Evolutionary conservation across 2,797 vertebrate species (phyloP).

Genomic region (Botia kubotai): DNA sequence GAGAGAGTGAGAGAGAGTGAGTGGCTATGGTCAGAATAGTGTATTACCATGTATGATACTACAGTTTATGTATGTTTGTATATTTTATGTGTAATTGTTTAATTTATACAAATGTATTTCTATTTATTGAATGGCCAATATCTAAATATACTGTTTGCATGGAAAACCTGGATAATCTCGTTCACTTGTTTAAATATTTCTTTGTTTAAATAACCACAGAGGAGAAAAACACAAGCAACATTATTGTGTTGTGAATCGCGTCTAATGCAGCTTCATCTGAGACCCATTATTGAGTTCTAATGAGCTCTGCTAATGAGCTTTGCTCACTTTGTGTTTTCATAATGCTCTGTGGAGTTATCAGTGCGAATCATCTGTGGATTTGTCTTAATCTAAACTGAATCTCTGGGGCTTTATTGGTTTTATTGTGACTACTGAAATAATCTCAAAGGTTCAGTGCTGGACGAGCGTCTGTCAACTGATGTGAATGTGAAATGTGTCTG

Average conservation of each 20-base stretch:
- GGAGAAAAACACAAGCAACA: too few species aligned
- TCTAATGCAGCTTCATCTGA: not conserved
- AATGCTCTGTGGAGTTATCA: not conserved
- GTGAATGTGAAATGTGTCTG: constrained; percentile 8
- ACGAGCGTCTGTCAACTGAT: constrained; percentile 9
- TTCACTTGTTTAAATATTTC: not conserved
- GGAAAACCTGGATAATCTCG: not conserved
- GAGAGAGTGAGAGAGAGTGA: not conserved
- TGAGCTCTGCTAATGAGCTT: constrained; percentile 2
- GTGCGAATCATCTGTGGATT: constrained; percentile 4
- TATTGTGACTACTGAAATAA: constrained; percentile 6
- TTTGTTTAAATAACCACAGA: too few species aligned
- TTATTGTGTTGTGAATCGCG: not conserved
- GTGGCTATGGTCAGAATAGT: not conserved
- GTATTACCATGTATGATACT: not conserved
- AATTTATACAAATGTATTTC: too few species aligned
- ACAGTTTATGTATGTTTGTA: too few species aligned
- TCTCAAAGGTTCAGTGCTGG: constrained; percentile 2
- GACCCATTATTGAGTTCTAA: not conserved
- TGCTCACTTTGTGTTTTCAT: not conserved
- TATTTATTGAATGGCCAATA: not conserved
- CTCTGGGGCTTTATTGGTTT: not conserved
- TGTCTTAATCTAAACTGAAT: constrained; percentile 35
- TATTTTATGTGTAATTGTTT: too few species aligned
- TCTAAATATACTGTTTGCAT: not conserved